Evolutionary conservation across 2,888 invertebrate species (phyloP).

Genomic region (Melanophora roralis): DNA sequence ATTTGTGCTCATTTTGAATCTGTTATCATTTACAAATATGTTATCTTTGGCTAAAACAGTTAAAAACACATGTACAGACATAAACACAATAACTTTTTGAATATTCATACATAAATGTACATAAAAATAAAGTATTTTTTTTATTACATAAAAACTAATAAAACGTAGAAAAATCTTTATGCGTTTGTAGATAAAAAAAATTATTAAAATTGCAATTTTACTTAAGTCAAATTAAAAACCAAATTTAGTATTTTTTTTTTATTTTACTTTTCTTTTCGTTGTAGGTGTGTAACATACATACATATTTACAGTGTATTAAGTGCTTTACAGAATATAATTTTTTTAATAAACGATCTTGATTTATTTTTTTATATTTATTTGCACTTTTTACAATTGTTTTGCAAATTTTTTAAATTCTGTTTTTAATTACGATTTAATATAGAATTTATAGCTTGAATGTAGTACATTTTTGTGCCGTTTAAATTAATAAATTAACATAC

Average conservation of each 20-base stretch:
- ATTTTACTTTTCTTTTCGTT: neutral
- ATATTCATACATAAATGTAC: neutral
- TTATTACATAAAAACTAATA: neutral
- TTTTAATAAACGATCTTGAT: too few species aligned
- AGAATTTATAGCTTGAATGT: neutral
- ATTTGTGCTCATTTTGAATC: conserved; percentile 36
- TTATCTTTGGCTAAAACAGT: conserved; percentile 43
- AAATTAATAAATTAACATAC: neutral
- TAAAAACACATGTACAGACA: neutral
- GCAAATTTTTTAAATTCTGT: conserved; percentile 11
- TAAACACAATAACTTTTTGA: neutral
- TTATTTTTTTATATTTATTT: conserved; percentile 6
- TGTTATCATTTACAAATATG: conserved; percentile 2
- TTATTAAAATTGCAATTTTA: neutral
- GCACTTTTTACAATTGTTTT: conserved; percentile 26
- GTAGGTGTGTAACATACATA: neutral
- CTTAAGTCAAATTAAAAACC: neutral
- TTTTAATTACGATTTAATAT: conserved; percentile 22
- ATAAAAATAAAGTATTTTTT: neutral
- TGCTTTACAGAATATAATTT: neutral
- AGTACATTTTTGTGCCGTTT: neutral
- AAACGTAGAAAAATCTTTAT: too few species aligned
- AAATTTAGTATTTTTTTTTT: neutral
- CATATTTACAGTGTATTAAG: neutral
- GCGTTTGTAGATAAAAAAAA: too few species aligned